phyloP scores from a whole-genome alignment of 1,140 invertebrate genomes.

The Zophobas atratus region DNA sequence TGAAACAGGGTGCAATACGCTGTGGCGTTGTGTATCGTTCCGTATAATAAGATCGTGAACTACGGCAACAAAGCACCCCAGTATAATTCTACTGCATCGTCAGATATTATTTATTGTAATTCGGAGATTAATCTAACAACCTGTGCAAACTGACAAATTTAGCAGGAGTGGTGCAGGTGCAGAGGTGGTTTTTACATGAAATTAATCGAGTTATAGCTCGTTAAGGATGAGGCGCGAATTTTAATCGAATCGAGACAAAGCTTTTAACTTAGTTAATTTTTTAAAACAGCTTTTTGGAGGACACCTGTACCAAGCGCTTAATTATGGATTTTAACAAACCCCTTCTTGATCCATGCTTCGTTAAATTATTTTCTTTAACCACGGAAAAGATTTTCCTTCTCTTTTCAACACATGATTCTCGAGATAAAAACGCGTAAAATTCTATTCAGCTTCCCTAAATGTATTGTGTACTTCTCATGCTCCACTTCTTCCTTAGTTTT shows the following conservation, averaged over 20 bases:
- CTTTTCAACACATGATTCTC: neutral
- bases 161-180: slow-evolving; percentile 25
- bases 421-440: slow-evolving; percentile 32
- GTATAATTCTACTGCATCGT: slow-evolving; percentile 19
- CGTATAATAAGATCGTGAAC: slow-evolving; percentile 37
- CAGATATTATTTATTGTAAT: slow-evolving; percentile 36
- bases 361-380: slow-evolving; percentile 8
- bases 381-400: neutral
- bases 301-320: slow-evolving; percentile 29
- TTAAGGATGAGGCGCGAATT: slow-evolving; percentile 40
- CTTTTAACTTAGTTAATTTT: slow-evolving; percentile 39
- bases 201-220: slow-evolving; percentile 38
- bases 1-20: slow-evolving; percentile 58
- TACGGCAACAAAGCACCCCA: slow-evolving; percentile 9
- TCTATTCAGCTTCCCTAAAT: slow-evolving; percentile 29
- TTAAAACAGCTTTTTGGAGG: slow-evolving; percentile 28
- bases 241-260: slow-evolving; percentile 39
- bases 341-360: slow-evolving; percentile 4
- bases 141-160: slow-evolving; percentile 26
- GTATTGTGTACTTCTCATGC: slow-evolving; percentile 25
- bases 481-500: slow-evolving; percentile 37
- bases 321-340: slow-evolving; percentile 9
- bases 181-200: slow-evolving; percentile 17
- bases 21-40: slow-evolving; percentile 55
- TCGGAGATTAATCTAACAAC: slow-evolving; percentile 19